A percentile compares a stretch with the other conserved stretches of the same genome.
phyloP scores from a whole-genome alignment of 2,113 vertebrate genomes.

The Cathartes aura region DNA sequence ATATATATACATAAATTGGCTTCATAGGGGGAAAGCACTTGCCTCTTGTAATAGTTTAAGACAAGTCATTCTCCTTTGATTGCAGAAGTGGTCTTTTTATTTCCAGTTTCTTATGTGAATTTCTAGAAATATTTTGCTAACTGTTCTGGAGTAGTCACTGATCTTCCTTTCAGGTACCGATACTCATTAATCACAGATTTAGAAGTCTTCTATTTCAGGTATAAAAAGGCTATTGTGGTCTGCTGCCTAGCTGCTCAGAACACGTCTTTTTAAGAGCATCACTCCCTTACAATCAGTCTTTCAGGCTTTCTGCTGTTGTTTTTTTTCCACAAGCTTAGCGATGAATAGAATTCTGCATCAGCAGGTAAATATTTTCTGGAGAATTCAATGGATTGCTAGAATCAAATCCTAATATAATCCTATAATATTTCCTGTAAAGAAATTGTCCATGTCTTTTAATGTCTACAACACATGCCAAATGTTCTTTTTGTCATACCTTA shows the following conservation, averaged over 20 bases:
- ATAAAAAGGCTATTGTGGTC: not conserved
- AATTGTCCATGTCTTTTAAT: not conserved
- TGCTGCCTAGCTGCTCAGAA: not conserved
- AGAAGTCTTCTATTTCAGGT: not conserved
- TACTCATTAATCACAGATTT: not conserved
- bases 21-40: not conserved
- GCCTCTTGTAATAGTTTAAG: not conserved
- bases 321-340: not conserved
- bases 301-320: not conserved
- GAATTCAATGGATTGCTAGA: not conserved
- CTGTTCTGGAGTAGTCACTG: not conserved
- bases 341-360: not conserved
- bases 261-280: not conserved
- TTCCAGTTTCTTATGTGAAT: not conserved
- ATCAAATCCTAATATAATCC: not conserved
- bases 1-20: not conserved
- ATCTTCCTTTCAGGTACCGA: not conserved
- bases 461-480: not conserved
- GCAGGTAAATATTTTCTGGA: not conserved
- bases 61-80: not conserved
- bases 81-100: not conserved
- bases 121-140: not conserved
- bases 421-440: not conserved
- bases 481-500: not conserved
- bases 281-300: not conserved